These are phyloP conservation scores for Andrena fulva DNA, from an alignment of 2,888 invertebrate species.

Conservation along the genomic window DNA sequence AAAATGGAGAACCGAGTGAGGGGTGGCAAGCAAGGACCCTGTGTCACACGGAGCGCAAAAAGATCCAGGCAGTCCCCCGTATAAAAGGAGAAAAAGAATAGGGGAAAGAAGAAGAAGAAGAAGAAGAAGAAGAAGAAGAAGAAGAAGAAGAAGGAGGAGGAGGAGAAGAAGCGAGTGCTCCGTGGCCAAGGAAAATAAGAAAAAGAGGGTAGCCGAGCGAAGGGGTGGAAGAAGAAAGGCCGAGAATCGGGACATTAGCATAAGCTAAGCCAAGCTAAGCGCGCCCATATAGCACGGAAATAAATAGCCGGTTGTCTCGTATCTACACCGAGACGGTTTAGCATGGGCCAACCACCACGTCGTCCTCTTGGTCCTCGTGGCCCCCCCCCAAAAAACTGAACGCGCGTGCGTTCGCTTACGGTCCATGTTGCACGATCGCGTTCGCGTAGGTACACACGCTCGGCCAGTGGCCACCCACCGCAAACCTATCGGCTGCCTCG, in stretches of 20 bases:
- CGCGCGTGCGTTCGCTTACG: conserved; percentile 50
- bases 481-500: background rate
- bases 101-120: conserved; percentile 20
- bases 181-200: conserved; percentile 60
- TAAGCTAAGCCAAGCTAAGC: conserved; percentile 81
- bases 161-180: conserved; percentile 54
- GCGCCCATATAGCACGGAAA: conserved; percentile 82
- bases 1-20: conserved; percentile 18
- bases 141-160: conserved; percentile 21
- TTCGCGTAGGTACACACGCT: conserved; percentile 21
- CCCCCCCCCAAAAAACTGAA: conserved; percentile 23
- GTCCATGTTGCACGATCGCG: background rate
- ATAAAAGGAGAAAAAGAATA: conserved; percentile 2
- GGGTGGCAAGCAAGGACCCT: background rate
- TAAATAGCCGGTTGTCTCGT: conserved; percentile 80
- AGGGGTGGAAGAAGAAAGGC: conserved; percentile 64
- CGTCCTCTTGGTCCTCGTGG: conserved; percentile 35
- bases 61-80: conserved; percentile 29
- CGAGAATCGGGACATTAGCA: conserved; percentile 81
- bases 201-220: conserved; percentile 59
- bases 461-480: conserved; percentile 50
- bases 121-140: conserved; percentile 8
- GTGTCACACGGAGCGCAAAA: conserved; percentile 25
- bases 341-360: conserved; percentile 55
- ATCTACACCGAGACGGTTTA: conserved; percentile 75